These are phyloP conservation scores for Diglossa cyanea DNA, from an alignment of 2,797 vertebrate genomes.

Conservation along the genomic window DNA sequence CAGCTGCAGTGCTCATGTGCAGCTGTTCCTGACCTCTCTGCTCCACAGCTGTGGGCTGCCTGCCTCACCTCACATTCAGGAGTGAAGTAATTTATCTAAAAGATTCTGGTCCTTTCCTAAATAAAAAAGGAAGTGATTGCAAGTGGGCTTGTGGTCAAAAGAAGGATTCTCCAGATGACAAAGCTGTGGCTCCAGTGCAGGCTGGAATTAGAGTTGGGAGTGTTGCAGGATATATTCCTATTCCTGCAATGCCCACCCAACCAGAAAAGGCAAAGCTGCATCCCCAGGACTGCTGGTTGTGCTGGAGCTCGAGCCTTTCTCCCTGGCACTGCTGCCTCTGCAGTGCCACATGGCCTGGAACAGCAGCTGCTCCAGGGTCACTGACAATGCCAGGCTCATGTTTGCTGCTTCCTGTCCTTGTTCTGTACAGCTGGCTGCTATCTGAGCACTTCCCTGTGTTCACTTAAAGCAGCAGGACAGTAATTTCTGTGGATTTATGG, in stretches of 20 bases:
- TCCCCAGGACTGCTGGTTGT: neutral
- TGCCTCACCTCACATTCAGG: neutral
- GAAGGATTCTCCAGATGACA: neutral
- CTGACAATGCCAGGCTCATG: fast-evolving
- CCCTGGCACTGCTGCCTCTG: neutral
- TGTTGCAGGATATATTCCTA: neutral
- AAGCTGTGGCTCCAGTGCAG: neutral
- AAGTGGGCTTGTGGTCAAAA: neutral
- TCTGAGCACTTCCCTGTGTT: neutral
- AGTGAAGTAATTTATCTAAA: neutral
- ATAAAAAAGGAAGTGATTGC: neutral
- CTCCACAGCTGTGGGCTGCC: neutral
- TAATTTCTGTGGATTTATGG: neutral
- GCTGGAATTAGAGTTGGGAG: neutral
- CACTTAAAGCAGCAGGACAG: neutral
- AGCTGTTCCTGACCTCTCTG: neutral
- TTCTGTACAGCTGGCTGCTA: neutral
- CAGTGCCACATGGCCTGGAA: neutral
- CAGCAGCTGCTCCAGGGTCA: fast-evolving
- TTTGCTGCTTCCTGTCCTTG: neutral
- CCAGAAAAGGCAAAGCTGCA: neutral
- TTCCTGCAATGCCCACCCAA: neutral
- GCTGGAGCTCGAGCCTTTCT: neutral
- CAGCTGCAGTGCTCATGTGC: neutral
- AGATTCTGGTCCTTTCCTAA: neutral